A percentile compares a stretch with the other conserved stretches of the same genome.
These are phyloP conservation scores for Paguma larvata DNA, from an alignment of 2,797 vertebrate genomes.

Conservation along the genomic window DNA sequence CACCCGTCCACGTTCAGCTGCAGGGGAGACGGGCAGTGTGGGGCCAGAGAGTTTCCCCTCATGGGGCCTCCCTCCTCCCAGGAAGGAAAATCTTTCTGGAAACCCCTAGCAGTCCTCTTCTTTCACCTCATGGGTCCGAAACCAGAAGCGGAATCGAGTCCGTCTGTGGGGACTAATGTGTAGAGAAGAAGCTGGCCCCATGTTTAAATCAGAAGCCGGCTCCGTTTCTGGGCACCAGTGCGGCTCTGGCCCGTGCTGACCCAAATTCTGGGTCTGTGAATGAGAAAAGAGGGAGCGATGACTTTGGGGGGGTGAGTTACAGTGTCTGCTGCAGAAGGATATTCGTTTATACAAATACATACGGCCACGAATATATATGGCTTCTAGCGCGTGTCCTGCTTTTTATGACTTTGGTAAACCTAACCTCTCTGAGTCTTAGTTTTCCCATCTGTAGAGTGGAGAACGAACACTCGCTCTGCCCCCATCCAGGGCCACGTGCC, in stretches of 20 bases:
- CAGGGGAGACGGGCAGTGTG: background rate
- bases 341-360: background rate
- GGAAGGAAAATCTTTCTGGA: background rate
- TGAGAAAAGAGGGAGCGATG: background rate
- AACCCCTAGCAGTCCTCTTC: background rate
- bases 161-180: background rate
- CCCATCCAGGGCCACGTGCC: background rate
- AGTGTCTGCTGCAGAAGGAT: background rate
- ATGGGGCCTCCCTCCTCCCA: background rate
- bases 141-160: background rate
- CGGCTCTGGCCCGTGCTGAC: background rate
- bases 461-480: background rate
- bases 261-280: slow-evolving; percentile 32
- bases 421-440: background rate
- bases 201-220: background rate
- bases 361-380: background rate
- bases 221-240: background rate
- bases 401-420: background rate
- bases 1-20: background rate
- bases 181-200: background rate
- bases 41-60: background rate
- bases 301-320: background rate
- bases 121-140: slow-evolving; percentile 42
- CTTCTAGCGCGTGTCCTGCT: background rate
- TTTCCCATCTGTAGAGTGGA: background rate